Evolutionary conservation across 2,113 vertebrate genomes (phyloP), one percentile per base, ranked within the genome.

Genomic region (Ranitomeya variabilis): DNA sequence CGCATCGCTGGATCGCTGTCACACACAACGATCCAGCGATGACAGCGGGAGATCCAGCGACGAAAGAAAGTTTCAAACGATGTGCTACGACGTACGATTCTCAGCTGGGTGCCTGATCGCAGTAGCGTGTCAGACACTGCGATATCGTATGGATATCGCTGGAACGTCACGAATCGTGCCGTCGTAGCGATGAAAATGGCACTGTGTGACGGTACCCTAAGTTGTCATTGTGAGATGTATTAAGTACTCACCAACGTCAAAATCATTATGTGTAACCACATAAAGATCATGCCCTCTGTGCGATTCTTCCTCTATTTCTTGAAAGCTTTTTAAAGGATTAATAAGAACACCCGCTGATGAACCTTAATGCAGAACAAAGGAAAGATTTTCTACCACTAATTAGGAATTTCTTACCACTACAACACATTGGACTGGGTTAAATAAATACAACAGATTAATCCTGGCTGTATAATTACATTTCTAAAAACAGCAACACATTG

Each of bases 241-340:
- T 14, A 26, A 23, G 94, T 93, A 94, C 94, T 95, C 31, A 96
- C 96, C 96, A 21, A 64, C 92, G n/a, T 92, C 92, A 89, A 96
- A 97, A 89, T 94, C 93, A 45, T 94, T 94, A 89, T 97, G 96
- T 84, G 96, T 96, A 1, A 92, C 74, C 26, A 96, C 0, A 1
- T 96, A 97, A 76, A 93, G 71, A 31, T 95, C 87, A 1, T 96
- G 97, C 76, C 93, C 94, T 90, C 94, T 91, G 78, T 91, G 87
- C 2, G 89, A 91, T 91, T 98, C 96, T 90, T 85, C 91, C 83
- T 96, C 91, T 26, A 97, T 85, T 90, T 97, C 94, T 85, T 95
- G 90, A 66, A 69, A 90, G 1, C 93, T 91, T 94, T 97, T 97
- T 23, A 90, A 80, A 91, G 97, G 96, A 92, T 97, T 96, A 83